phyloP scores from a whole-genome alignment of 2,797 vertebrate species.

The Hafferia zeledoni region DNA sequence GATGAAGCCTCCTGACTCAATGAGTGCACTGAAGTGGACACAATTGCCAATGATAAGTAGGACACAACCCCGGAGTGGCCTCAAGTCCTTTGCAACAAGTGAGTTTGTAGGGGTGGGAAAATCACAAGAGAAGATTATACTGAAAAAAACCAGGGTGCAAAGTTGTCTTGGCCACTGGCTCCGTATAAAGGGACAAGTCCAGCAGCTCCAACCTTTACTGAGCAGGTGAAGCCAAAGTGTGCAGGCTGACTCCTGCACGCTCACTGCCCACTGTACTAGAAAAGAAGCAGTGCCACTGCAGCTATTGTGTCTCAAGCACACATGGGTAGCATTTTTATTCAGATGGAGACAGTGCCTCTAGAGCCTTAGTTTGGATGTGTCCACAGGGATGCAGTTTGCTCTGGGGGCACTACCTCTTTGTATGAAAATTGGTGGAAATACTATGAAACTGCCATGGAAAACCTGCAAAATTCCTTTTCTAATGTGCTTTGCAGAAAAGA shows the following conservation, averaged over 20 bases:
- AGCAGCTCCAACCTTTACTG: background rate
- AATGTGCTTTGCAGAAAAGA: background rate
- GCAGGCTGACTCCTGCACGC: background rate
- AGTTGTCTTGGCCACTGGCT: background rate
- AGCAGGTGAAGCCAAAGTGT: background rate
- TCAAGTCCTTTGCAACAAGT: background rate
- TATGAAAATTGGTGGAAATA: background rate
- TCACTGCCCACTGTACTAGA: background rate
- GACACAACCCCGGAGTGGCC: background rate
- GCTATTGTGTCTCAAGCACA: background rate
- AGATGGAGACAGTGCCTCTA: background rate
- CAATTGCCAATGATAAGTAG: background rate
- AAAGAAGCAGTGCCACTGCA: background rate
- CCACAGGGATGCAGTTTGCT: background rate
- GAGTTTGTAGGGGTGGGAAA: background rate
- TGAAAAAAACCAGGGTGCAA: background rate
- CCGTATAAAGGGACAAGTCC: rapidly evolving
- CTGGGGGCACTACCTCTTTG: background rate
- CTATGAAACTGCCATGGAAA: background rate
- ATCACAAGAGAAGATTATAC: background rate
- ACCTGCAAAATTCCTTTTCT: background rate
- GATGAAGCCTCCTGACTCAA: background rate
- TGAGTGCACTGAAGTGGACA: background rate
- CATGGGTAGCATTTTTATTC: background rate
- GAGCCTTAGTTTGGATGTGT: background rate